Percentiles rank a stretch among this genome's conserved stretches.
These are phyloP conservation scores for Mesorhabditis sp. DNA, from an alignment of 2,888 invertebrate genomes.

Conservation along the genomic window DNA sequence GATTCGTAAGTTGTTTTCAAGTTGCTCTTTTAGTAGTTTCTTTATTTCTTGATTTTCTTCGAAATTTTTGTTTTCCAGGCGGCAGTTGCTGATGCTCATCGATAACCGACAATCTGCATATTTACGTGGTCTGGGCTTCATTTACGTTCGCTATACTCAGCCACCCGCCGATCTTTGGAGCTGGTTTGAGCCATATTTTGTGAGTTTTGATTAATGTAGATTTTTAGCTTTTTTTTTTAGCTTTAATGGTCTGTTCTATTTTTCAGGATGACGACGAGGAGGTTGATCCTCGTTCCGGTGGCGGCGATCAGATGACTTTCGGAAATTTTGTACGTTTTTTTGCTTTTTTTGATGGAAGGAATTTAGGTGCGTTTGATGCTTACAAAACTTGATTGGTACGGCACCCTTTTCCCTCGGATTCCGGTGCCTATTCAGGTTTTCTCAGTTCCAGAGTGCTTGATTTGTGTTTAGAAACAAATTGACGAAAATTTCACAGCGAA, in stretches of 20 bases:
- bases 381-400: constrained; percentile 88
- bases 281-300: constrained; percentile 94
- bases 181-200: constrained; percentile 93
- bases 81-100: constrained; percentile 90
- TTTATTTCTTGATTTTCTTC: neutral
- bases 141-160: constrained; percentile 76
- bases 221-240: neutral
- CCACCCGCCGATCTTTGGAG: constrained; percentile 90
- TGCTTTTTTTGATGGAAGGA: neutral
- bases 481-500: constrained; percentile 51
- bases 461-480: constrained; percentile 50
- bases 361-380: constrained; percentile 35
- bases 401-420: constrained; percentile 93
- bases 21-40: neutral
- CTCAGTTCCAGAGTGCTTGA: neutral
- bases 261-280: constrained; percentile 61
- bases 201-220: constrained; percentile 19
- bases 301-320: constrained; percentile 85
- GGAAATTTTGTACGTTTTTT: constrained; percentile 67
- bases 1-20: neutral
- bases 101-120: constrained; percentile 94
- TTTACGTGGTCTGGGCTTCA: constrained; percentile 83
- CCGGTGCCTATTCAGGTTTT: constrained; percentile 82
- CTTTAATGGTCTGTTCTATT: neutral
- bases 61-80: constrained; percentile 63